These are phyloP conservation scores for Setophaga kirtlandii DNA, from an alignment of 2,113 vertebrate species.

Conservation along the genomic window DNA sequence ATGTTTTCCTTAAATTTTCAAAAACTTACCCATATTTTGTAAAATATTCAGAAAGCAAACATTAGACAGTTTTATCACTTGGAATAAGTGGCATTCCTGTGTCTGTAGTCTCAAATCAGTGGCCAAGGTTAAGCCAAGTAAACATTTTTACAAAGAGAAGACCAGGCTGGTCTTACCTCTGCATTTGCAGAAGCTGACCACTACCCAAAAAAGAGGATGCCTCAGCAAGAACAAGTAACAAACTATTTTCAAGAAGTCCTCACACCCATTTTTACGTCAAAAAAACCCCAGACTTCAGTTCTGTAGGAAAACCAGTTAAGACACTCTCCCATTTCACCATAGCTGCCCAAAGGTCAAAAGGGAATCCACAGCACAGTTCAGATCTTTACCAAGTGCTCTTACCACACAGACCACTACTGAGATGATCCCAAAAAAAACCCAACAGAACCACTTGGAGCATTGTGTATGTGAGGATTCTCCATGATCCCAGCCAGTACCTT, in stretches of 20 bases:
- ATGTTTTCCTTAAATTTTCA: not conserved
- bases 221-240: not conserved
- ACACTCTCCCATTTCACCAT: not conserved
- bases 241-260: not conserved
- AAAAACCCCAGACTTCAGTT: not conserved
- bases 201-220: not conserved
- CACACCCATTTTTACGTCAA: not conserved
- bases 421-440: rapidly evolving
- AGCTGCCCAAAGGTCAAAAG: not conserved
- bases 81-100: not conserved
- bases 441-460: not conserved
- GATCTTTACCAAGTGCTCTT: not conserved
- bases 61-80: not conserved
- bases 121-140: not conserved
- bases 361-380: not conserved
- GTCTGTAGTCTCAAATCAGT: not conserved
- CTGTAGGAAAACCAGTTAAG: not conserved
- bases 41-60: not conserved
- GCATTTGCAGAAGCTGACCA: not conserved
- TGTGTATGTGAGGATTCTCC: not conserved
- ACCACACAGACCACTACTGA: not conserved
- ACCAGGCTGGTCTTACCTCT: not conserved
- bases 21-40: not conserved
- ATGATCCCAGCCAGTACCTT: not conserved
- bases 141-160: not conserved